Evolutionary conservation across 2,113 vertebrate species (phyloP).

Genomic region (Microcebus ravelobensis): DNA sequence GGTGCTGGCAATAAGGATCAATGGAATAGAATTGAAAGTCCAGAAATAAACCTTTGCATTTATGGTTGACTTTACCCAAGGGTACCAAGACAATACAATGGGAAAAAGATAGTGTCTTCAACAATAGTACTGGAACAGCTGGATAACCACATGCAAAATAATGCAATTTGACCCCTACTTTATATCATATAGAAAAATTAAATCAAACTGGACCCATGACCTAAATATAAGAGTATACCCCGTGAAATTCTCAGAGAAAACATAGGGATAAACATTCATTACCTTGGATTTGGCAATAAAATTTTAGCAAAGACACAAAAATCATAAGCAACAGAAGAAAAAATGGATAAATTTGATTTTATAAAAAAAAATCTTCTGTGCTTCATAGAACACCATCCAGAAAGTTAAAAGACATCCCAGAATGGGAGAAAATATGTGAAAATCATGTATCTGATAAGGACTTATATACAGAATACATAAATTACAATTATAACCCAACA

Average conservation of each 20-base stretch:
- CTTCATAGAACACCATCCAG: neutral
- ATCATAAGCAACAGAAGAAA: neutral
- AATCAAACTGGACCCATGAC: neutral
- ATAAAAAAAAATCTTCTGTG: neutral
- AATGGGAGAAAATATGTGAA: neutral
- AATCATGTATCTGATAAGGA: neutral
- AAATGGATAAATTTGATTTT: neutral
- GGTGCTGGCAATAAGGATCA: neutral
- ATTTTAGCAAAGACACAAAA: neutral
- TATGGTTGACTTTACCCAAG: neutral
- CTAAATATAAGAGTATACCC: neutral
- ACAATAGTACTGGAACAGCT: neutral
- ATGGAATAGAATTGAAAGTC: neutral
- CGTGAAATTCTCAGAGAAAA: neutral
- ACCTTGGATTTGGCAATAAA: neutral
- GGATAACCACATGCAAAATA: neutral
- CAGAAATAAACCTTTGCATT: neutral
- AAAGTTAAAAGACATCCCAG: neutral
- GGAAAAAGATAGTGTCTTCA: neutral
- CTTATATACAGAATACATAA: neutral
- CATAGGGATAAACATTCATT: neutral
- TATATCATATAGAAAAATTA: neutral
- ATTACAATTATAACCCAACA: neutral
- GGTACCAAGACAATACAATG: neutral
- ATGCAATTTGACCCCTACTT: neutral